These are phyloP conservation scores for Turdus rufiventris DNA, from an alignment of 2,113 vertebrate genomes.

Conservation along the genomic window DNA sequence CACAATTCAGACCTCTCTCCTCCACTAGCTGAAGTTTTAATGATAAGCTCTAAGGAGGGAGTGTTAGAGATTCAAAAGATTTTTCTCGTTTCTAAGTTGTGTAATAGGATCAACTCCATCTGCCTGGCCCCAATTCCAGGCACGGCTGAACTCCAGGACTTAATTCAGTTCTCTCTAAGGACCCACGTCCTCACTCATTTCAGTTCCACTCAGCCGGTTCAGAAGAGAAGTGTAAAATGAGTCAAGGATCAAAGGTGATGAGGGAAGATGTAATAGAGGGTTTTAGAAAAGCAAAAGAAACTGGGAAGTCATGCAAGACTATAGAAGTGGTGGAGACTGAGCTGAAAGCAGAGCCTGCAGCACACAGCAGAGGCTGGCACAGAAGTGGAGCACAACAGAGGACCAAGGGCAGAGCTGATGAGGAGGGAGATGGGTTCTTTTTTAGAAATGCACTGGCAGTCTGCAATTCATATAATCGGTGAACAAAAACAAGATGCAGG, in stretches of 20 bases:
- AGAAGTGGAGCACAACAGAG: not conserved
- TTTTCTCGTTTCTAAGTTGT: not conserved
- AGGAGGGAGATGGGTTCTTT: not conserved
- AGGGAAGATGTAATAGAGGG: not conserved
- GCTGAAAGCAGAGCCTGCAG: not conserved
- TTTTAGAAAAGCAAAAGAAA: not conserved
- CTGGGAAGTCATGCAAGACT: not conserved
- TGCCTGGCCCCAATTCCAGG: slow-evolving; percentile 28
- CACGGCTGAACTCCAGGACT: not conserved
- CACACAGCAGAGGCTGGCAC: not conserved
- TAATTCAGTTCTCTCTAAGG: slow-evolving; percentile 24
- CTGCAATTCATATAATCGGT: not conserved
- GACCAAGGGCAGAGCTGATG: not conserved
- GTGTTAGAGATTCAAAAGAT: not conserved
- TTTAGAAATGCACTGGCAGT: not conserved
- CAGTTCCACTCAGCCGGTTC: slow-evolving; percentile 2
- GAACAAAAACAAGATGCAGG: not conserved
- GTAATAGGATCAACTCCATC: slow-evolving; percentile 13
- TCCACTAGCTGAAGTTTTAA: not conserved
- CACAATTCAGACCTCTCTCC: not conserved
- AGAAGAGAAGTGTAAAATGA: slow-evolving; percentile 2
- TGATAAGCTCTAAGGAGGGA: not conserved
- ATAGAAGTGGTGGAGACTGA: not conserved
- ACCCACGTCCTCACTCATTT: not conserved
- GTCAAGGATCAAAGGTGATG: slow-evolving; percentile 41